These are phyloP conservation scores for Sialis fuliginosa DNA, from an alignment of 2,888 invertebrate species.

Conservation along the genomic window DNA sequence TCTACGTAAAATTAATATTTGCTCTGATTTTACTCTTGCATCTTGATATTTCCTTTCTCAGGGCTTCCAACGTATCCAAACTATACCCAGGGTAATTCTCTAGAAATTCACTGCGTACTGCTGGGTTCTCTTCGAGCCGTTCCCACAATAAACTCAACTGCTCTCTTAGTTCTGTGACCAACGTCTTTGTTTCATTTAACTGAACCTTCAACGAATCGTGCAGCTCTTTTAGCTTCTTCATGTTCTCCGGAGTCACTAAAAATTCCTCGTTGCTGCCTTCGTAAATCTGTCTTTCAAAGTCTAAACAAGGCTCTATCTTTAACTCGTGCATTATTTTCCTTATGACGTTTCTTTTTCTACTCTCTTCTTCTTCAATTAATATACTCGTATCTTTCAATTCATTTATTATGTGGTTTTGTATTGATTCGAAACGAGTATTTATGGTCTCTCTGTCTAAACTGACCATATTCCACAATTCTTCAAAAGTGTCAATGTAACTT, in stretches of 20 bases:
- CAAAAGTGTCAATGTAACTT: no score
- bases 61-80: conserved; percentile 32
- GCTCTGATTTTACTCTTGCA: conserved; percentile 59
- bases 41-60: conserved; percentile 51
- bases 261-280: conserved; percentile 29
- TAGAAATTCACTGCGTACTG: conserved; percentile 43
- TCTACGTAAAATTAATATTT: conserved; percentile 55
- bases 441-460: no score
- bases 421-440: no score
- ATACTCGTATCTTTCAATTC: no score
- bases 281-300: conserved; percentile 25
- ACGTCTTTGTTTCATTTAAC: conserved; percentile 33
- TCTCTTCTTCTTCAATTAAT: no score
- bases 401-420: no score
- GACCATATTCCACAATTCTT: no score
- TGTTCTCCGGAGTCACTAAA: conserved; percentile 39
- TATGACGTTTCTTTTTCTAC: conserved; percentile 20
- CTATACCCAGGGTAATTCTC: conserved; percentile 41
- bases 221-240: conserved; percentile 38
- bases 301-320: conserved; percentile 20
- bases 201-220: conserved; percentile 35
- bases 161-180: conserved; percentile 41
- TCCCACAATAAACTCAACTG: conserved; percentile 52
- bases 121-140: conserved; percentile 48
- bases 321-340: conserved; percentile 21